Evolutionary conservation across 1,140 invertebrate species (phyloP), one percentile per base, ranked within the genome.

Genomic region (Vanessa tameamea): DNA sequence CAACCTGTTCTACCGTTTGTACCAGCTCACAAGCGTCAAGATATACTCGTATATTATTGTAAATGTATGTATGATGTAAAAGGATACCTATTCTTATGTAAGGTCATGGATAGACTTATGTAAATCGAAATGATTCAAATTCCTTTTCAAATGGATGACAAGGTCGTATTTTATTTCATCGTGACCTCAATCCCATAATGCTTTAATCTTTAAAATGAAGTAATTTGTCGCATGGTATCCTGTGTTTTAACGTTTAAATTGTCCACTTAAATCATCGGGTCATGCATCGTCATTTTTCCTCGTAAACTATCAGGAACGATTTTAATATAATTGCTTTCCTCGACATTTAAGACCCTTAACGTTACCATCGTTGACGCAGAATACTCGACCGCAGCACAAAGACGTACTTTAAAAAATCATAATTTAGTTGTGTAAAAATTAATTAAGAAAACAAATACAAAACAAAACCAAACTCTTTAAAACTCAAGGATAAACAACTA

Each of bases 151-250:
- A 51, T 9, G 13, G 20, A 66, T 26, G 26, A 51, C 64, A 66
- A 66, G 64, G 64, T 13, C 47, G 16, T 50, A 31, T 66, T 48
- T 66, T 16, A 66, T 31, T 12, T 50, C 26, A 26, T 66, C 47
- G 50, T 66, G 64, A 66, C 64, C 64, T 66, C 64, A 66, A 66
- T 66, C 23, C 43, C 16, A 37, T 64, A n/a, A 51, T 51, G 50
- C 47, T 66, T 66, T 66, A 66, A 66, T 66, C 20, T 66, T 65
- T 66, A 66, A 26, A 61, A 61, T 61, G 16, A 61, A 61, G 23
- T 61, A 61, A 61, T 61, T 61, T 37, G 57, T 61, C 57, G 31
- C 57, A 61, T 61, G 12, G 57, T 61, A 61, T 61, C 31, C 57
- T 61, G 23, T 61, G 57, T 37, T 37, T 57, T 57, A 57, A 61